Evolutionary conservation across 2,888 invertebrate species (phyloP), one percentile per base, ranked within the genome.

Genomic region (Ennomos quercinarius): DNA sequence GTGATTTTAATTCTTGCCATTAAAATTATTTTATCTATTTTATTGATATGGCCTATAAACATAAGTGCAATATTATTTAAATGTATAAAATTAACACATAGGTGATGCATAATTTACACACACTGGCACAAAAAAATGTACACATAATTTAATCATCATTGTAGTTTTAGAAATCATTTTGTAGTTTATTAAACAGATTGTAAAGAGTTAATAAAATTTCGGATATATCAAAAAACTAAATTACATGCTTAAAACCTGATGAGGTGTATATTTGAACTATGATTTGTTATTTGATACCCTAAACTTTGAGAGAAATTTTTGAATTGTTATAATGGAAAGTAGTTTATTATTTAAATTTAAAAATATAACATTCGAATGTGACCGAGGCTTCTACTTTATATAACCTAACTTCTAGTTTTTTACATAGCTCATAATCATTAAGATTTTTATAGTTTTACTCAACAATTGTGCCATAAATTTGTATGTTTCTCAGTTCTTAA

Each of bases 31-130:
- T 49, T 60, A 54, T 64, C 61, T 45, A 65, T 56, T 59, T 52
- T 48, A 48, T 48, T 37, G 35, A 45, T 67, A 63, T 76, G 83
- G 82, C 82, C 81, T 83, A 82, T 66, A 60, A 54, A 67, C 45
- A 66, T 70, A 65, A 66, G 83, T 83, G 83, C 84, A 84, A 84
- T 84, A 84, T 74, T 71, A 67, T 59, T 63, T 56, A 42, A 51
- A 45, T 57, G 39, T 59, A 74, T 56, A 52, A 61, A 45, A 4
- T 27, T 4, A 63, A 55, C 13, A 36, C 40, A 3, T 49, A 49
- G 48, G 48, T 65, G 50, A 63, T 64, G 56, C 49, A 61, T 48
- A 37, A 47, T 66, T 66, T 70, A 70, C 63, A 70, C 68, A 63
- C 64, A 61, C 61, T 71, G 64, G 77, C 81, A 80, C 78, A 79